Base-by-base conservation (phyloP, 1,140 invertebrate genomes). In the Fopius arisanus region DNA sequence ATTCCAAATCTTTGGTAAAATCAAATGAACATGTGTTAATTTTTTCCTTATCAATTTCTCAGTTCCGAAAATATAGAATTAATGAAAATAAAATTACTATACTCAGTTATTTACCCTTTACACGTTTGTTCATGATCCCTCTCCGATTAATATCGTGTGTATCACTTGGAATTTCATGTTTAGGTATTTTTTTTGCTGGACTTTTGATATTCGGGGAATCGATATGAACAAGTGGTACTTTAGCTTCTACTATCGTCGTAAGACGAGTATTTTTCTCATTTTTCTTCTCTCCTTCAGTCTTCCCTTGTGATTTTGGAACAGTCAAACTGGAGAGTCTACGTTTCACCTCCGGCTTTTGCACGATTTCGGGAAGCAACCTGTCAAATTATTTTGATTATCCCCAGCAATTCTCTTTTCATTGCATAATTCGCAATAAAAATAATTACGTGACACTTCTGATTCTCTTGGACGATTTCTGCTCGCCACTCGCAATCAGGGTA, bases 141-240 rank as follows among this genome's bases (percentile, higher is more conserved):
- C 29, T 71, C 3, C 41, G 40, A 19, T 31, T 37, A 14, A 33
- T 67, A n/a, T 69, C 37, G 0, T 41, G 29, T 51, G 4, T 59
- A 14, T 48, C 40, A 21, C 14, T 48, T 23, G 67, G 40, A 6
- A 48, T 65, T 37, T 79, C 75, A 63, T 78, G 78, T 67, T 79
- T 79, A 2, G 78, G 66, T 3, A 79, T 79, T 73, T 79, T 79
- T 48, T 79, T 79, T 1, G 69, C 76, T 16, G 78, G 78, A 70
- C 77, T 79, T 29, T 75, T 77, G 14, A 72, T 66, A 28, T 71
- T 67, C 10, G 78, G 73, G n/a, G 77, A 78, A 73, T 70, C 74
- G 2, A 54, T 71, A 12, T 63, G 69, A 70, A n/a, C 51, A 23
- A 72, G 48, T 16, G 70, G 70, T 2, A 21, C 9, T 28, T 37